These are phyloP conservation scores for Gandaritis pyraliata DNA, from an alignment of 2,888 invertebrate genomes.

Conservation along the genomic window DNA sequence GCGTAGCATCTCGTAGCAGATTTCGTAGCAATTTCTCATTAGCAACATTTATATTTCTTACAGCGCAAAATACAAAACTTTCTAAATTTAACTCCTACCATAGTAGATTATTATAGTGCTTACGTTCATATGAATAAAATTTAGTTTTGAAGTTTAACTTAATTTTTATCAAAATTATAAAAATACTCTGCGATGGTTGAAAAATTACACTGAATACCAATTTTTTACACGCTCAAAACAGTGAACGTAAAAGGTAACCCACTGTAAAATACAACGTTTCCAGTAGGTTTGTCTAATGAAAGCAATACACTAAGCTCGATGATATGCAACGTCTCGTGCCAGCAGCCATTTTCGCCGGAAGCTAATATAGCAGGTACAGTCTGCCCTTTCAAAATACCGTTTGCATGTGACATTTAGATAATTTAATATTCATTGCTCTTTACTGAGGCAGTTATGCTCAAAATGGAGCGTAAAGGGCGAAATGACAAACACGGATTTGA, in stretches of 20 bases:
- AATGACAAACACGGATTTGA: slow-evolving; percentile 31
- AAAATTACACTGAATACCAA: no score
- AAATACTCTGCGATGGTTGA: no score
- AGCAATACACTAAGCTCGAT: slow-evolving; percentile 19
- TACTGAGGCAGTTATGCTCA: slow-evolving; percentile 42
- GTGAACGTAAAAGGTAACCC: no score
- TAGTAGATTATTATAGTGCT: no score
- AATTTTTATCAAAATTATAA: no score
- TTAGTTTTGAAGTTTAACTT: no score
- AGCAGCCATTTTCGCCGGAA: slow-evolving; percentile 43
- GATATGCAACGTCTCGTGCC: slow-evolving; percentile 40
- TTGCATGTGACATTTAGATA: slow-evolving; percentile 57
- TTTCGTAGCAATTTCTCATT: slow-evolving; percentile 21
- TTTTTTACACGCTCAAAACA: no score
- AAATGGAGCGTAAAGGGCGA: slow-evolving; percentile 53
- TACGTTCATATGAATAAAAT: no score
- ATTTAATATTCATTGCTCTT: slow-evolving; percentile 57
- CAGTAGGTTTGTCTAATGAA: slow-evolving; percentile 16
- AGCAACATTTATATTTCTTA: no score
- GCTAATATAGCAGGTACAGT: slow-evolving; percentile 45
- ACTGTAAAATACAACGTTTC: not conserved
- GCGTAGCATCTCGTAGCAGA: slow-evolving; percentile 30
- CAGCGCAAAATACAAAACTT: no score
- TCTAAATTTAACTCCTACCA: no score
- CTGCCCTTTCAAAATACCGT: slow-evolving; percentile 61